These are phyloP conservation scores for Onthophagus taurus DNA, from an alignment of 1,140 invertebrate genomes.

Conservation along the genomic window DNA sequence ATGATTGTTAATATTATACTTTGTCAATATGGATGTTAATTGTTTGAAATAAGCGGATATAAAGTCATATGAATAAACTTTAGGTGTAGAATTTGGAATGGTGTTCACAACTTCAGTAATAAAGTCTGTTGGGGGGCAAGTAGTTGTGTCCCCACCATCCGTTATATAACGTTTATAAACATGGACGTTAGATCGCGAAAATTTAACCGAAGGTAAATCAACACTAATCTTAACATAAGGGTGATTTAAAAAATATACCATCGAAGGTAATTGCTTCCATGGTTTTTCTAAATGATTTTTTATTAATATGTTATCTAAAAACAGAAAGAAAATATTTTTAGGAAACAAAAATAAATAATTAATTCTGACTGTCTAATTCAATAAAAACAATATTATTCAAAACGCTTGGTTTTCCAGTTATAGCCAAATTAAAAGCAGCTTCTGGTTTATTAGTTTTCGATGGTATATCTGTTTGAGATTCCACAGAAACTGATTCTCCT, in stretches of 20 bases:
- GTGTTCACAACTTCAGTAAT: conserved; percentile 1
- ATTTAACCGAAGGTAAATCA: conserved; percentile 4
- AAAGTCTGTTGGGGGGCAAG: conserved; percentile 1
- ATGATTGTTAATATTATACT: not conserved
- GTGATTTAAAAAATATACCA: conserved; percentile 6
- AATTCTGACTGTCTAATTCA: conserved; percentile 6
- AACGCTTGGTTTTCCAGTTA: conserved; percentile 7
- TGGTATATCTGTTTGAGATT: conserved; percentile 2
- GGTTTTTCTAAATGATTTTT: conserved; percentile 9
- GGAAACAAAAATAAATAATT: not conserved
- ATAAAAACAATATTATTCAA: conserved; percentile 13
- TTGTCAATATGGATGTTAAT: not conserved
- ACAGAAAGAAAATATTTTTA: not conserved
- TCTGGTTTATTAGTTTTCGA: conserved; percentile 8
- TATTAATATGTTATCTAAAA: conserved; percentile 10
- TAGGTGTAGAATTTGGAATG: not conserved
- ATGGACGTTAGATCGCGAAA: conserved; percentile 7
- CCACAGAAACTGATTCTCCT: not conserved
- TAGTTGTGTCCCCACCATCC: conserved; percentile 4
- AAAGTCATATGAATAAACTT: conserved; percentile 1
- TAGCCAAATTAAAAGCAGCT: conserved; percentile 8
- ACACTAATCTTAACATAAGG: not conserved
- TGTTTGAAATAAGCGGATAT: conserved; percentile 7
- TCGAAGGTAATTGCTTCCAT: conserved; percentile 6
- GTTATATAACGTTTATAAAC: conserved; percentile 11